Evolutionary conservation across 1,140 invertebrate species (phyloP), one percentile per base, ranked within the genome.

Genomic region (Drosophila sproati): DNA sequence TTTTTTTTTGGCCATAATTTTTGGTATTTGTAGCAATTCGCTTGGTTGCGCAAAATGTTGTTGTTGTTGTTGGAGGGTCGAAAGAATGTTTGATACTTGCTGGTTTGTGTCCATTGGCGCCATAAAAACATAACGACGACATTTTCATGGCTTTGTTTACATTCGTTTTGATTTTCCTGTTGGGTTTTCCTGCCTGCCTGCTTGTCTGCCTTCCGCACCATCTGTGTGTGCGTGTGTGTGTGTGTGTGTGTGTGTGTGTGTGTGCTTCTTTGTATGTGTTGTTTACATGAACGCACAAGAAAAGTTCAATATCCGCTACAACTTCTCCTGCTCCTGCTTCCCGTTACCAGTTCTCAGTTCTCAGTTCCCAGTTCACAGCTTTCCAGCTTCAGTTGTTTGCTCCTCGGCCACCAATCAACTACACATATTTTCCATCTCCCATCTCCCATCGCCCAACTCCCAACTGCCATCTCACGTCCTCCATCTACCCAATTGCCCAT

Each of bases 81-180:
- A 59, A 55, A 61, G 52, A 41, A 54, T 51, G 41, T 43, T 35
- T 32, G 35, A 32, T 45, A 51, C 45, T 48, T 43, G 35, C 57
- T 74, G 77, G 29, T 57, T 66, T 62, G 69, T 57, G 63, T 80
- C 71, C 77, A 78, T 73, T 71, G 69, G 73, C 73, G 78, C 73
- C 74, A 68, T 78, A 81, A 81, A 75, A 71, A 66, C 71, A 82
- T 78, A 82, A 82, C 71, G 80, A 82, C 79, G 77, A 82, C 75
- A 82, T 75, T 82, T 82, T 82, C 80, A 82, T 82, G 80, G 71
- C 80, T 82, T 82, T 82, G 80, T 82, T 82, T 82, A 82, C 79
- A 82, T 82, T 69, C 59, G 54, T 63, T 62, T 59, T 73, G 71
- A 73, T 73, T 73, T 73, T 77, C 62, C 63, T 73, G 43, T 78